Percentiles rank a stretch among this genome's conserved stretches.
Conservation (phyloP, 2,113 vertebrate genomes). For the Odocoileus hemionus region DNA sequence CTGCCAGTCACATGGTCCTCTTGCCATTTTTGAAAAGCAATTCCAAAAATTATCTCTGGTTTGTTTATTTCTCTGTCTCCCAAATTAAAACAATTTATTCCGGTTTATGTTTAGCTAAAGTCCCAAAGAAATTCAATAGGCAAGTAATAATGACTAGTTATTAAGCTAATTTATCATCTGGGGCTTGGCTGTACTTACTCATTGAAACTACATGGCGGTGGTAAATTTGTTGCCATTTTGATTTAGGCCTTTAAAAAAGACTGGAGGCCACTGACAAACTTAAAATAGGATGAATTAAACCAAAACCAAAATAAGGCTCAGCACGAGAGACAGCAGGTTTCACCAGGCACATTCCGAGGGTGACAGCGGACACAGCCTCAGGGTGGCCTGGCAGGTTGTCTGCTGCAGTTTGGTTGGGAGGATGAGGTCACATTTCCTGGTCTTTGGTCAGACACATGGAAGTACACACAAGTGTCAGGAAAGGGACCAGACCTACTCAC, state of each 20-base stretch:
- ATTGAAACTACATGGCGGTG: background rate
- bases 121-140: background rate
- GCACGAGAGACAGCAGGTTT: background rate
- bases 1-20: background rate
- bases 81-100: conserved; percentile 1
- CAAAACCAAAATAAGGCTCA: background rate
- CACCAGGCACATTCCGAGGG: accelerated
- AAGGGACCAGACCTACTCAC: background rate
- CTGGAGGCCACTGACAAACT: background rate
- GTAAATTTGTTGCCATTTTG: background rate
- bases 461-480: accelerated
- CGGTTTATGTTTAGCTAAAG: background rate
- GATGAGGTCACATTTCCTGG: background rate
- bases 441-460: accelerated
- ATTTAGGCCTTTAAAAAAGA: background rate
- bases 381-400: accelerated
- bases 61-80: background rate
- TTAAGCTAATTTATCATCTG: background rate
- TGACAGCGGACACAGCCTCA: accelerated
- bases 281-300: background rate
- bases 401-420: accelerated
- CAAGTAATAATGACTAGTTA: background rate
- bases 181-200: background rate
- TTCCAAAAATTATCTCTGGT: background rate
- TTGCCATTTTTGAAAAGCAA: background rate